Conservation (phyloP, 1,140 invertebrate species). For the Sminthurides bifidus region DNA sequence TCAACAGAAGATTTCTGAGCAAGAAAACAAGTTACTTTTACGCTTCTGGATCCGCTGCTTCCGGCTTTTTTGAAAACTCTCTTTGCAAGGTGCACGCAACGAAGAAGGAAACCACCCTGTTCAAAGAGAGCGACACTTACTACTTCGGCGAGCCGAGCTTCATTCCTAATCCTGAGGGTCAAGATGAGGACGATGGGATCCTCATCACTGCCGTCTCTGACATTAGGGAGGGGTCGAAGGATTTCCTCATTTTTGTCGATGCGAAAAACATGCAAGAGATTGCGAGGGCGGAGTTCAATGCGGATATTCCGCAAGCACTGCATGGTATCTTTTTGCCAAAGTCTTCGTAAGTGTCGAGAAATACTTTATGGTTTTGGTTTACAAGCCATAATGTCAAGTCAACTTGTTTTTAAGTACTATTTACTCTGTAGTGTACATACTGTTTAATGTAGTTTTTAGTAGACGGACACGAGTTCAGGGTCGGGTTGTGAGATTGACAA, state of each 20-base stretch:
- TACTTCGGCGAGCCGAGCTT: constrained; percentile 33
- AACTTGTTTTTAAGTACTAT: constrained; percentile 4
- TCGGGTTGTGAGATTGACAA: too few species aligned
- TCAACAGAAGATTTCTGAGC: constrained; percentile 18
- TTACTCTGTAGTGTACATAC: too few species aligned
- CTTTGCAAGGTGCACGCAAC: constrained; percentile 18
- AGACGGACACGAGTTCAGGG: too few species aligned
- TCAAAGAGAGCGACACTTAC: constrained; percentile 31
- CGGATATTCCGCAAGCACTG: constrained; percentile 27
- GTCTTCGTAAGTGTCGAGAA: too few species aligned
- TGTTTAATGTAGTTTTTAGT: too few species aligned
- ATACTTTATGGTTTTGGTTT: too few species aligned
- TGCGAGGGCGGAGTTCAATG: constrained; percentile 25
- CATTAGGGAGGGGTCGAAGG: constrained; percentile 21
- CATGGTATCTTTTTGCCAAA: constrained; percentile 19
- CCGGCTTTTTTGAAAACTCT: constrained; percentile 23
- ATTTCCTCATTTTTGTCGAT: constrained; percentile 31
- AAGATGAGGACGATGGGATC: constrained; percentile 34
- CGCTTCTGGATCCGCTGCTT: constrained; percentile 32
- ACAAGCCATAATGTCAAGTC: not conserved
- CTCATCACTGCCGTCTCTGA: constrained; percentile 30
- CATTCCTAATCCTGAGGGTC: constrained; percentile 31
- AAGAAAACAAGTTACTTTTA: constrained; percentile 38
- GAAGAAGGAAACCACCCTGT: constrained; percentile 20
- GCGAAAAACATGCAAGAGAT: constrained; percentile 32